phyloP scores from a whole-genome alignment of 2,797 vertebrate genomes.

The Schizothorax lantsangensis region DNA sequence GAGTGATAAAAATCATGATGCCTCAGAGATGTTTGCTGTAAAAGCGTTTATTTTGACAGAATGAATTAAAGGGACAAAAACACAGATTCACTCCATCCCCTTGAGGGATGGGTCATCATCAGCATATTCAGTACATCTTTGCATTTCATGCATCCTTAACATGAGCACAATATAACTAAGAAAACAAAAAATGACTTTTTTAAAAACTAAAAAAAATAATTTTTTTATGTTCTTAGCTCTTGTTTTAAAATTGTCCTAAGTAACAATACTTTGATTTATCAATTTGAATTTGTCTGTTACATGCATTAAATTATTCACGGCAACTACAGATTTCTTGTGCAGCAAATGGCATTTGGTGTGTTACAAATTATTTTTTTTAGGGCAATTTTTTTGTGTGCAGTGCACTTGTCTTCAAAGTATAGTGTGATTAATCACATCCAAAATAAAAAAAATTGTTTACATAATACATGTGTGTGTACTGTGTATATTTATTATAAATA shows the following conservation, averaged over 20 bases:
- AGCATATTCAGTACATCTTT: conserved; percentile 29
- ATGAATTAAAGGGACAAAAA: conserved; percentile 59
- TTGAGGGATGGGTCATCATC: conserved; percentile 42
- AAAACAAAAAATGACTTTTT: background rate
- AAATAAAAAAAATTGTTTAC: too few species aligned
- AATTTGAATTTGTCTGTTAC: background rate
- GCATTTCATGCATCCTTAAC: background rate
- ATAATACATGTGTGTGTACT: too few species aligned
- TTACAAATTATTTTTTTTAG: background rate
- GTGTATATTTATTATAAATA: too few species aligned
- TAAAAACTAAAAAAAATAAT: too few species aligned
- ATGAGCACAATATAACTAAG: background rate
- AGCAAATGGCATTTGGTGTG: background rate
- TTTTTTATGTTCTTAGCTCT: background rate
- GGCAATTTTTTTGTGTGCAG: background rate
- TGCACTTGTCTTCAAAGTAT: background rate
- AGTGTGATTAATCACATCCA: too few species aligned
- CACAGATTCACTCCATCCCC: conserved; percentile 26
- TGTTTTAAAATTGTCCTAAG: background rate
- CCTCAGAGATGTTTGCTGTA: conserved; percentile 55
- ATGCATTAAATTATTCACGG: too few species aligned
- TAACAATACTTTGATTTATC: background rate
- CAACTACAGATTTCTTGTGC: background rate
- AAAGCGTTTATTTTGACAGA: conserved; percentile 57
- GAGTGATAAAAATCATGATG: conserved; percentile 61